Evolutionary conservation across 2,113 vertebrate genomes (phyloP), one percentile per base, ranked within the genome.

Genomic region (Rhabdornis inornatus): DNA sequence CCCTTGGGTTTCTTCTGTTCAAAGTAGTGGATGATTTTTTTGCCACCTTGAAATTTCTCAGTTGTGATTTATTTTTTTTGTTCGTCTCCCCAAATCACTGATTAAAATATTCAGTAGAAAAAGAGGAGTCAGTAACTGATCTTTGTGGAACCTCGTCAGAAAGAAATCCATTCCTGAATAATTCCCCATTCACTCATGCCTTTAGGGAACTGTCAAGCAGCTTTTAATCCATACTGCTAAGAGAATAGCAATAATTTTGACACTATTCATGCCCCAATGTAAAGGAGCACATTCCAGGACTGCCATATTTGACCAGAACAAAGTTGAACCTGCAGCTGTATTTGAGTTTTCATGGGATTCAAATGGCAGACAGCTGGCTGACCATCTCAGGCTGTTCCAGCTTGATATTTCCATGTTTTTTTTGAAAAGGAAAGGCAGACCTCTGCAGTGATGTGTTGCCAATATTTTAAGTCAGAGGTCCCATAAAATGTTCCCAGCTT

Each of bases 301-400:
- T 55, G 25, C 47, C 9, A 18, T 92, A 50, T 72, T 88, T 5
- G 64, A 90, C 75, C 79, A 94, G 85, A 95, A 94, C 63, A 88
- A 90, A 92, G 55, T 77, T 83, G 63, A 83, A 93, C 75, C 68
- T 90, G 79, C 75, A 94, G 71, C 85, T 96, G 70, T 86, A 93
- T 92, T 93, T 90, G 68, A 91, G 79, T 81, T 93, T 96, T 91
- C 68, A 60, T 59, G 56, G 45, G 52, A 83, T 81, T 97, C 83
- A 94, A 92, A 92, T 31, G 90, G 86, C 83, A 90, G 94, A 89
- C 83, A 94, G 80, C 72, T 92, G 95, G 66, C 42, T 93, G 85
- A 70, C 60, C 89, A 83, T 78, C 76, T 90, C 68, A 68, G 56
- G 52, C 47, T 81, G 21, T 56, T 94, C 47, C 83, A 92, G 55